Base-by-base conservation (phyloP, 2,797 vertebrate genomes). In the Nannoperca australis region DNA sequence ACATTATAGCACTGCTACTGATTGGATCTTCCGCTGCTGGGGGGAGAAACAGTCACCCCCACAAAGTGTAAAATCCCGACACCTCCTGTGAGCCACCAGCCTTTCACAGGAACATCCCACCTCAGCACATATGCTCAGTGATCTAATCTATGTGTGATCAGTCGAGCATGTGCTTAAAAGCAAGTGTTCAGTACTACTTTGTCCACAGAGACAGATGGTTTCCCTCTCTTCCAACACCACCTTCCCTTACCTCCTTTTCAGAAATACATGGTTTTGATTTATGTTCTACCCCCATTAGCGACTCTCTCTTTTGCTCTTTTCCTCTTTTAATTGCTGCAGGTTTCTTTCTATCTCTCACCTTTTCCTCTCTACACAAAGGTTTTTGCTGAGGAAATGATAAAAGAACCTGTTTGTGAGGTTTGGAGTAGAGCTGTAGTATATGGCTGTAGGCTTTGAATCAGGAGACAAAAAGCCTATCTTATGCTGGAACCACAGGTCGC, bases 101-200 rank as follows among this genome's bases (percentile, higher is more conserved):
- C 15, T 82, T 73, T 89, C 85, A 85, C 82, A 82, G 53, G 70
- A 91, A 88, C 78, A 86, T 76, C 80, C 70, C 66, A 83, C 83
- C 74, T 88, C 88, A 88, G 87, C 80, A 85, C 73, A 79, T 70
- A 72, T 4, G 15, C 78, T 54, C 22, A 56, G 55, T 70, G 88
- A 89, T 85, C 78, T 85, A 59, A 87, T 76, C 50, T 64, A 68
- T 53, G 82, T 87, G 75, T 55, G 70, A 90, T 76, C 78, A 69
- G 76, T 61, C 2, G 40, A 82, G 81, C 84, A 82, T 87, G 85
- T 76, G 85, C 70, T 89, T 74, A 59, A 82, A 85, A 53, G 83
- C 59, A 69, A 76, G 84, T 65, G 76, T 75, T 82, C 68, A 56
- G 64, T 78, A 42, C 47, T 58, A 72, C 67, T 68, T 70, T 60